phyloP scores from a whole-genome alignment of 2,797 vertebrate genomes.

The Naso thynnoides region DNA sequence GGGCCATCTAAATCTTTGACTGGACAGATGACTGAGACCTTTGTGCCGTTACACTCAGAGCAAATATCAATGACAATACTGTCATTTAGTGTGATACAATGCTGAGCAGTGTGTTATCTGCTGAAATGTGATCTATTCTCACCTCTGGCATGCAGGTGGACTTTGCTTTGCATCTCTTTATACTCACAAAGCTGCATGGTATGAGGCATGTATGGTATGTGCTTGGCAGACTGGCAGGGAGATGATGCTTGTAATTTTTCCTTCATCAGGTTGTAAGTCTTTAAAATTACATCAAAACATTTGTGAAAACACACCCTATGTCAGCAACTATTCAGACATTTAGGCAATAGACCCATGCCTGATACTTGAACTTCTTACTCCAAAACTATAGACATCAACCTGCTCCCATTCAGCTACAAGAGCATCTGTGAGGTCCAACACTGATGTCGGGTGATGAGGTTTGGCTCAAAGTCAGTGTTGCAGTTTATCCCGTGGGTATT shows the following conservation, averaged over 20 bases:
- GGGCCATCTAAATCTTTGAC: not conserved
- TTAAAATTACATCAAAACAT: not conserved
- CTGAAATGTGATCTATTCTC: constrained; percentile 34
- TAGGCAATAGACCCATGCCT: not conserved
- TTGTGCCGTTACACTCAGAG: constrained; percentile 12
- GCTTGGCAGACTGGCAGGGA: not conserved
- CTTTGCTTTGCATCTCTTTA: constrained; percentile 17
- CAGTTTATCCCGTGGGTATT: not conserved
- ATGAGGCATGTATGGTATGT: not conserved
- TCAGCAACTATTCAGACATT: not conserved
- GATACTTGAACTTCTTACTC: too few relatives aligned
- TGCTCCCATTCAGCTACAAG: too few relatives aligned
- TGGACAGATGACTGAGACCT: constrained; percentile 8
- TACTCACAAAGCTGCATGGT: not conserved
- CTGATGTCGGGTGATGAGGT: not conserved
- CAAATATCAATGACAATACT: constrained; percentile 21
- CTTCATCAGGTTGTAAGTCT: not conserved
- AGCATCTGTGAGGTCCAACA: not conserved
- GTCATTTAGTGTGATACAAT: not conserved
- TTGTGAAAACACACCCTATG: not conserved
- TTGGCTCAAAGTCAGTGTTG: not conserved
- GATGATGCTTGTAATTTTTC: not conserved
- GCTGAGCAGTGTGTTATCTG: constrained; percentile 42
- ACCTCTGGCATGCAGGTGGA: constrained; percentile 19
- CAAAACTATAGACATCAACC: too few relatives aligned